Conservation (phyloP, 1,140 invertebrate species). For the Drosophila subpulchrella region DNA sequence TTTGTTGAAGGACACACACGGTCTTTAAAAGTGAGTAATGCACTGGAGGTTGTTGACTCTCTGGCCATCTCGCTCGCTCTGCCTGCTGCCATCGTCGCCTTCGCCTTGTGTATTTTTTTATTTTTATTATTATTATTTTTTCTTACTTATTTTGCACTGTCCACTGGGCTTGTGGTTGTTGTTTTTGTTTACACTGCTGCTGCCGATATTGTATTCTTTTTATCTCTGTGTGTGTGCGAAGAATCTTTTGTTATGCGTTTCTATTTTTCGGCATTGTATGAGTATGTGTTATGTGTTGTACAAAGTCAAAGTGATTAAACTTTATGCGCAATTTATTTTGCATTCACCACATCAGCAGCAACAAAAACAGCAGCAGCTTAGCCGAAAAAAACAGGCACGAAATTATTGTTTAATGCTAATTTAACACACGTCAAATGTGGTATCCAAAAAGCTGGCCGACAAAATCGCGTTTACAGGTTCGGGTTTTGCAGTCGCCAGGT, state of each 20-base stretch:
- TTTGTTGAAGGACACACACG: slow-evolving; percentile 84
- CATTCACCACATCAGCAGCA: slow-evolving; percentile 59
- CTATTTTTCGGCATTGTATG: slow-evolving; percentile 67
- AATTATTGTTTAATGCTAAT: slow-evolving; percentile 69
- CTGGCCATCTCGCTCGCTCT: slow-evolving; percentile 18
- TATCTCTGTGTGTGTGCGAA: slow-evolving; percentile 46
- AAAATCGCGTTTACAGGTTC: slow-evolving; percentile 58
- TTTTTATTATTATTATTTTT: slow-evolving; percentile 25
- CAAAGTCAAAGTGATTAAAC: slow-evolving; percentile 84
- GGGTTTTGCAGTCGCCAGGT: slow-evolving; percentile 1
- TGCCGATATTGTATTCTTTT: slow-evolving; percentile 28
- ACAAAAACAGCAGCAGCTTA: slow-evolving; percentile 26
- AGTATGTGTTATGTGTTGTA: slow-evolving; percentile 51
- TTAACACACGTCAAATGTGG: slow-evolving; percentile 36
- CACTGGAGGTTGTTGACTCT: slow-evolving; percentile 81
- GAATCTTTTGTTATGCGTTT: slow-evolving; percentile 78
- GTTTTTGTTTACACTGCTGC: slow-evolving; percentile 18
- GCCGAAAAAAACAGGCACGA: slow-evolving; percentile 22
- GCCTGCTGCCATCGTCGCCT: slow-evolving; percentile 21
- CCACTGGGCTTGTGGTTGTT: slow-evolving; percentile 47
- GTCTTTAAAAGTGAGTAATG: slow-evolving; percentile 84
- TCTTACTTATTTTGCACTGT: slow-evolving; percentile 68
- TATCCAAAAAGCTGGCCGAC: slow-evolving; percentile 26
- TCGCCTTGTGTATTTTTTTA: slow-evolving; percentile 26
- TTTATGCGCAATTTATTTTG: slow-evolving; percentile 84